A percentile compares a stretch with the other conserved stretches of the same genome.
phyloP scores from a whole-genome alignment of 2,113 vertebrate genomes.

The Chamaea fasciata region DNA sequence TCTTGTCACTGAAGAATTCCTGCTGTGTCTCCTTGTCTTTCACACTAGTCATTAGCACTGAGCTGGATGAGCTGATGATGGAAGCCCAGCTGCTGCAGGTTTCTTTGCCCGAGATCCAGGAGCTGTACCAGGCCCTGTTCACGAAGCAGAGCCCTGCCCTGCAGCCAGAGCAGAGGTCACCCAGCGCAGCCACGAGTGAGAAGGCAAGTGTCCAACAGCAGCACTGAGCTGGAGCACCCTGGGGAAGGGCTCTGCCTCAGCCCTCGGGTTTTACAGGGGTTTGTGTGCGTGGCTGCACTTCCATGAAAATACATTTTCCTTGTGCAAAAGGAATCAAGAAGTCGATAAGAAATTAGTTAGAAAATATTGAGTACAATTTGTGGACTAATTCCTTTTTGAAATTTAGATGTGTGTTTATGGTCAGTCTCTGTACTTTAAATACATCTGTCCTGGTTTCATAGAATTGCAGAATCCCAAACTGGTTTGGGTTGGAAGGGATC shows the following conservation, averaged over 20 bases:
- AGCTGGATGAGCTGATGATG: conserved; percentile 91
- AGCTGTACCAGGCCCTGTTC: conserved; percentile 82
- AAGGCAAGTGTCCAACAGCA: conserved; percentile 64
- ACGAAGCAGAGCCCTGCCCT: conserved; percentile 68
- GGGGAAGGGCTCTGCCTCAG: background rate
- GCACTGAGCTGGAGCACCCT: background rate
- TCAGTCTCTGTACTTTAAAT: background rate
- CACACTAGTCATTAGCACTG: conserved; percentile 78
- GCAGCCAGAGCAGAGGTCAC: conserved; percentile 61
- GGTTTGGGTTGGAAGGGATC: background rate
- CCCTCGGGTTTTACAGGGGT: background rate
- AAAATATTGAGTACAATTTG: background rate
- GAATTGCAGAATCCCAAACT: background rate
- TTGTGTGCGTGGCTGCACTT: background rate
- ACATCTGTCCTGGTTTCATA: background rate
- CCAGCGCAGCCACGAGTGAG: conserved; percentile 55
- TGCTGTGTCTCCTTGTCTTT: conserved; percentile 13
- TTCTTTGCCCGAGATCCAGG: conserved; percentile 87
- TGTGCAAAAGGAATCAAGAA: background rate
- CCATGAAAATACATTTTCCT: background rate
- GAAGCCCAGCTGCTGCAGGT: conserved; percentile 93
- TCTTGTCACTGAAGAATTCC: background rate
- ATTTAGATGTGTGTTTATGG: background rate
- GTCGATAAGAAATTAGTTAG: background rate
- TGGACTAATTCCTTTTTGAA: background rate